phyloP scores from a whole-genome alignment of 2,888 invertebrate genomes.

The Folsomia candida region DNA sequence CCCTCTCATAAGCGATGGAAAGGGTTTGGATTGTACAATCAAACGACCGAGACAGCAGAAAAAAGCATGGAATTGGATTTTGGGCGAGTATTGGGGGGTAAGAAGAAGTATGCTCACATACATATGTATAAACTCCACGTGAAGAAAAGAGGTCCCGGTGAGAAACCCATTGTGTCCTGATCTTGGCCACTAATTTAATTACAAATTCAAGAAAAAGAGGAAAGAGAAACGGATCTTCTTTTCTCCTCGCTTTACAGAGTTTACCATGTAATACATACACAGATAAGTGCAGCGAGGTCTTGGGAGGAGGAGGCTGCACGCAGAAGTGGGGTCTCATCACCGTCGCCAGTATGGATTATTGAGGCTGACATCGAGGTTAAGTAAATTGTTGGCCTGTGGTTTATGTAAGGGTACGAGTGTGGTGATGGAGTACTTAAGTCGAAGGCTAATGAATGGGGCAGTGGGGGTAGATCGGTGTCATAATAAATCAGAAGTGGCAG shows the following conservation, averaged over 20 bases:
- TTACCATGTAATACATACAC: background rate
- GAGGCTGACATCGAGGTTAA: constrained; percentile 1
- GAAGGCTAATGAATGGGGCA: constrained; percentile 17
- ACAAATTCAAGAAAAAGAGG: constrained; percentile 47
- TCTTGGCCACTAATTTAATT: constrained; percentile 46
- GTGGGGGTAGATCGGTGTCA: constrained; percentile 49
- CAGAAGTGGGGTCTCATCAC: background rate
- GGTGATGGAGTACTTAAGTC: constrained; percentile 18
- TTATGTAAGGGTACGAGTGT: background rate
- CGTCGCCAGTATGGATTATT: background rate
- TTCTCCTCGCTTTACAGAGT: background rate
- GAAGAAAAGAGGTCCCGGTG: constrained; percentile 3
- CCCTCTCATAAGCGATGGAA: background rate
- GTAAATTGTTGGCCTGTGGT: background rate
- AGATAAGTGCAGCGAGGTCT: too few species aligned
- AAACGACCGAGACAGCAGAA: background rate
- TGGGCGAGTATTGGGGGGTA: too few species aligned
- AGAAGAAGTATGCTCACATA: too few species aligned
- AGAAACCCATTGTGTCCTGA: constrained; percentile 8
- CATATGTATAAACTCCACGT: constrained; percentile 4
- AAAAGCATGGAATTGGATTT: background rate
- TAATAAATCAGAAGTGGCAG: constrained; percentile 50
- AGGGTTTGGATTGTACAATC: background rate
- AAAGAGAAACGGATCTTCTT: background rate
- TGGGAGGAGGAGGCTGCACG: background rate